Base-by-base conservation (phyloP, 2,113 vertebrate species). In the Sinocyclocheilus anophthalmus region DNA sequence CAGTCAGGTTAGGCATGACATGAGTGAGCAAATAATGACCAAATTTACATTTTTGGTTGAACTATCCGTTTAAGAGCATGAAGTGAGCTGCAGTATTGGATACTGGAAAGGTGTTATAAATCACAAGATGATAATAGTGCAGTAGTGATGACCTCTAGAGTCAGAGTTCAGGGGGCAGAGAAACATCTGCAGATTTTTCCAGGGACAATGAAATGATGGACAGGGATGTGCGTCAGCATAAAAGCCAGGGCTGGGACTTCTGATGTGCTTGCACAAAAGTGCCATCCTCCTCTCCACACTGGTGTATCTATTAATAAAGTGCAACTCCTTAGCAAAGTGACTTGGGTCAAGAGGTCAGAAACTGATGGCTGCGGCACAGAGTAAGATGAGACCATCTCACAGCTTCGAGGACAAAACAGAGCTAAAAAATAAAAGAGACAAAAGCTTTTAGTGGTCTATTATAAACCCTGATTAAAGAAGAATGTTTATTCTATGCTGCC, bases 261-360 rank as follows among this genome's bases (percentile, higher is more conserved):
- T 78, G 77, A 79, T 84, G 75, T 22, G 75, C 78, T 65, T 77
- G 82, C 86, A 85, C 48, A 83, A 87, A 87, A 37, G 24, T 82
- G 61, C 75, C 24, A 20, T 80, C 59, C 30, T 57, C 18, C 16
- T 24, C 45, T 81, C n/a, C 4, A 85, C 79, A 61, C 33, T 48
- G 42, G 33, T 20, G 0, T 80, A 67, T 75, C 79, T 85, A 84
- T 81, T 85, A 69, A 89, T 77, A 76, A 81, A 88, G 69, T 65
- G 30, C 67, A 70, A 77, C 39, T 50, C 73, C 75, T 57, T 79
- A 67, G 77, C 72, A 67, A 55, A 50, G 72, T 42, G 37, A 14
- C 33, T 42, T 26, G 10, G 73, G 81, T 83, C 72, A 81, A 59
- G 20, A 84, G 53, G 70, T 72, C 39, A 83, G 45, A 83, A 83